Evolutionary conservation across 2,888 invertebrate genomes (phyloP).

Genomic region (Torymus auratus): DNA sequence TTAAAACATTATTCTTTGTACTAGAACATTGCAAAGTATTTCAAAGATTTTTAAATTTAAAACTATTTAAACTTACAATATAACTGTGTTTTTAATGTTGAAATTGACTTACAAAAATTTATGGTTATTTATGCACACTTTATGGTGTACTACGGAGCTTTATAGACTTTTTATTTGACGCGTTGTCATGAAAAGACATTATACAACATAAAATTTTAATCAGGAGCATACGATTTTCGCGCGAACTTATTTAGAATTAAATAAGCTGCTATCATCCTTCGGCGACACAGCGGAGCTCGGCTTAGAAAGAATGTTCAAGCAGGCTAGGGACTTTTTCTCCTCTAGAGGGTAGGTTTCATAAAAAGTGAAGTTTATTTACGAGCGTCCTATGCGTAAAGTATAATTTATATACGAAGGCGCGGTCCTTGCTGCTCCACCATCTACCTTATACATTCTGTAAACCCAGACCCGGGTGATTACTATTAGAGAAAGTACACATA

Average conservation of each 20-base stretch:
- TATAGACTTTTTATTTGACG: background rate
- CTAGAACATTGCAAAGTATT: too few relatives aligned
- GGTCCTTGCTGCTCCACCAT: conserved; percentile 1
- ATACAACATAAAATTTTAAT: conserved; percentile 17
- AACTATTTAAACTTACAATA: too few relatives aligned
- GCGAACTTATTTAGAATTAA: conserved; percentile 20
- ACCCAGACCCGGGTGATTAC: background rate
- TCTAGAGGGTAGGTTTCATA: conserved; percentile 28
- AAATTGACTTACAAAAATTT: too few relatives aligned
- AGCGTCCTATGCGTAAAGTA: conserved; percentile 23
- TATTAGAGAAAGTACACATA: background rate
- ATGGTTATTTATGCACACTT: too few relatives aligned
- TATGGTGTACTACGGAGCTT: too few relatives aligned
- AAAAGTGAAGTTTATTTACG: conserved; percentile 46
- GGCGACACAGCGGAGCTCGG: background rate
- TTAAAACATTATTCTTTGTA: too few relatives aligned
- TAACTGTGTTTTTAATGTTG: too few relatives aligned
- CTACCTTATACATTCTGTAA: conserved; percentile 1
- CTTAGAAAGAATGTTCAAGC: conserved; percentile 21
- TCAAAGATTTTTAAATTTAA: too few relatives aligned
- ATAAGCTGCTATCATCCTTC: conserved; percentile 1
- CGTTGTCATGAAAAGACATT: background rate
- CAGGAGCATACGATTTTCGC: background rate
- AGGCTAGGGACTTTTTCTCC: background rate
- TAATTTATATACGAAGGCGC: conserved; percentile 32